Conservation (phyloP, 2,797 vertebrate genomes). For the Caiman crocodilus region DNA sequence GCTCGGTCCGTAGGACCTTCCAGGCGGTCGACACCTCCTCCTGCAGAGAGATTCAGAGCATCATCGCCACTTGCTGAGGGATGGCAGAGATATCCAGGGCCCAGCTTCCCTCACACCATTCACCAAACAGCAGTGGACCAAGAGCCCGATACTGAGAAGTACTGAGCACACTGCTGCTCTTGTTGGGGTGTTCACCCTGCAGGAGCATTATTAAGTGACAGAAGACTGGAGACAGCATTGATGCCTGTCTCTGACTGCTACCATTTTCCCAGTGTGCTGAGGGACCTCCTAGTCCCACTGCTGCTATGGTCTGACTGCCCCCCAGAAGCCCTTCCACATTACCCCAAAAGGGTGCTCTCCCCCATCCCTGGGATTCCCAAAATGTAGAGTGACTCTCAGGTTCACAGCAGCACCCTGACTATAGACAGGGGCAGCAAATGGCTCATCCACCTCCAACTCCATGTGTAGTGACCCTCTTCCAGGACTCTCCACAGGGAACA, state of each 20-base stretch:
- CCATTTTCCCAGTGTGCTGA: not conserved
- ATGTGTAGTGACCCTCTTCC: not conserved
- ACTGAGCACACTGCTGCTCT: not conserved
- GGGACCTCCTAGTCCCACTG: not conserved
- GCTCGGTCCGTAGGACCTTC: slow-evolving; percentile 98
- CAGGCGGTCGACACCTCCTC: slow-evolving; percentile 99
- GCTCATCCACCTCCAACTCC: not conserved
- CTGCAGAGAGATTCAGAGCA: slow-evolving; percentile 72
- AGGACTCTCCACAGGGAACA: not conserved
- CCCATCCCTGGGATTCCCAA: not conserved
- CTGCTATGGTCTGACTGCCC: not conserved
- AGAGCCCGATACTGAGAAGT: not conserved
- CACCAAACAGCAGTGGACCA: not conserved
- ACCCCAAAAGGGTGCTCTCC: no score
- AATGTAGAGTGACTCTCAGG: not conserved
- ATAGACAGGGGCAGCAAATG: no score
- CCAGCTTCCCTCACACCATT: not conserved
- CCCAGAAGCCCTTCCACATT: not conserved
- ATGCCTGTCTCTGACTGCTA: not conserved
- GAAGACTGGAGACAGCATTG: not conserved
- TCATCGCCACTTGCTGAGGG: no score
- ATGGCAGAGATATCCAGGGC: not conserved
- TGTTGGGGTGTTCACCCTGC: not conserved
- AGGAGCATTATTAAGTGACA: not conserved
- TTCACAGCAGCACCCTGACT: no score